Percentiles rank a stretch among this genome's conserved stretches.
These are phyloP conservation scores for Diloba caeruleocephala DNA, from an alignment of 2,888 invertebrate species.

Conservation along the genomic window DNA sequence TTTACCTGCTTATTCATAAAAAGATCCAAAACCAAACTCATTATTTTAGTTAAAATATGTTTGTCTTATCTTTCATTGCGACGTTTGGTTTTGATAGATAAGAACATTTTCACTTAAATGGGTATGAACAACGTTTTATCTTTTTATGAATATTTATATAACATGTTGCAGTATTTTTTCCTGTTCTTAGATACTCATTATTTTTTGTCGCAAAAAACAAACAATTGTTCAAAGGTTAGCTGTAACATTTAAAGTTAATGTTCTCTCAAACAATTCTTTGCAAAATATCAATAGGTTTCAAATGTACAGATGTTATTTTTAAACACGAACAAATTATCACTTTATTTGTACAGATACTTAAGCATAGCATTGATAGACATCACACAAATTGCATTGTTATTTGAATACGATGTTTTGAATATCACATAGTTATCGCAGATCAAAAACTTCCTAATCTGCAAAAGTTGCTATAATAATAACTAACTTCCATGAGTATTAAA, in stretches of 20 bases:
- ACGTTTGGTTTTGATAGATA: too few species aligned
- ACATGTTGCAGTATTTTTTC: slow-evolving; percentile 21
- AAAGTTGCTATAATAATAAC: not conserved
- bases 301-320: slow-evolving; percentile 35
- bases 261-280: slow-evolving; percentile 1
- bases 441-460: not conserved
- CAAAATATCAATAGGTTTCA: slow-evolving; percentile 12
- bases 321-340: slow-evolving; percentile 20
- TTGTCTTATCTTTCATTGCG: too few species aligned
- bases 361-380: slow-evolving; percentile 12
- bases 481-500: not conserved
- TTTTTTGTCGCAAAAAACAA: slow-evolving; percentile 21
- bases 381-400: slow-evolving; percentile 5
- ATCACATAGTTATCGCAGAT: not conserved
- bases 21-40: too few species aligned
- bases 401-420: not conserved
- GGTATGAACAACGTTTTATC: too few species aligned
- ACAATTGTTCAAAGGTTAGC: slow-evolving; percentile 11
- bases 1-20: too few species aligned
- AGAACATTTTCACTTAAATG: too few species aligned
- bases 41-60: too few species aligned
- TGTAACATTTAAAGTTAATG: slow-evolving; percentile 1
- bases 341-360: slow-evolving; percentile 24
- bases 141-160: slow-evolving; percentile 5
- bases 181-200: slow-evolving; percentile 18